These are phyloP conservation scores for Hypsibius dujardini DNA, from an alignment of 1,140 invertebrate genomes.

Conservation along the genomic window DNA sequence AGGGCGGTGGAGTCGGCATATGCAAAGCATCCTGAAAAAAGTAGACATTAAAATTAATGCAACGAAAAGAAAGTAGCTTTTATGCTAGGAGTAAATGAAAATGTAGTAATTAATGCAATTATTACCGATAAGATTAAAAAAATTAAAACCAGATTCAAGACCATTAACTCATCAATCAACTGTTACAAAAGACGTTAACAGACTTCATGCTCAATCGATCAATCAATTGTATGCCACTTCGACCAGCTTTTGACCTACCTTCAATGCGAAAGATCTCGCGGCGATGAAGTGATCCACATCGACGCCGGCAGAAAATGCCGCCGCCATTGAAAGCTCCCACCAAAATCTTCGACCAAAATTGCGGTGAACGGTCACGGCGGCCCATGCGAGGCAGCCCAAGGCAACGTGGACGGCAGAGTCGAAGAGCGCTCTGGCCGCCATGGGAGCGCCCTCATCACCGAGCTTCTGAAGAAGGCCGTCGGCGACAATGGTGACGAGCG, in stretches of 20 bases:
- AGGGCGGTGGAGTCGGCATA: not conserved
- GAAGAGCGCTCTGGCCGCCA: not conserved
- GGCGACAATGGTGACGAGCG: not conserved
- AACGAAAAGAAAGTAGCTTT: not conserved
- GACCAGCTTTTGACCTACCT: not conserved
- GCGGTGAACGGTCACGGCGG: not conserved
- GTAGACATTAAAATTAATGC: not conserved
- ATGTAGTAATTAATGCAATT: not conserved
- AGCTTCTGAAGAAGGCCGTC: not conserved
- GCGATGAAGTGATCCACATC: conserved; percentile 12
- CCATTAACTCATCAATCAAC: not conserved
- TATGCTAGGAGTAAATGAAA: not conserved
- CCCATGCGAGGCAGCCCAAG: not conserved
- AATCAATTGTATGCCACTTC: too few species aligned
- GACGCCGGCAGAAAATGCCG: not conserved
- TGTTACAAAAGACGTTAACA: not conserved
- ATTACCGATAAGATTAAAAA: not conserved
- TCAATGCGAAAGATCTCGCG: not conserved
- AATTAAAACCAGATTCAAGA: not conserved
- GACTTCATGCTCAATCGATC: not conserved
- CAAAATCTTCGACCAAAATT: not conserved
- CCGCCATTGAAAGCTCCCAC: not conserved
- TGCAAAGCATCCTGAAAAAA: conserved; percentile 13
- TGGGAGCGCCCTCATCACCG: not conserved
- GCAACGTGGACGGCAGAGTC: not conserved